Evolutionary conservation across 1,140 invertebrate genomes (phyloP).

Genomic region (Drosophila seguyi): DNA sequence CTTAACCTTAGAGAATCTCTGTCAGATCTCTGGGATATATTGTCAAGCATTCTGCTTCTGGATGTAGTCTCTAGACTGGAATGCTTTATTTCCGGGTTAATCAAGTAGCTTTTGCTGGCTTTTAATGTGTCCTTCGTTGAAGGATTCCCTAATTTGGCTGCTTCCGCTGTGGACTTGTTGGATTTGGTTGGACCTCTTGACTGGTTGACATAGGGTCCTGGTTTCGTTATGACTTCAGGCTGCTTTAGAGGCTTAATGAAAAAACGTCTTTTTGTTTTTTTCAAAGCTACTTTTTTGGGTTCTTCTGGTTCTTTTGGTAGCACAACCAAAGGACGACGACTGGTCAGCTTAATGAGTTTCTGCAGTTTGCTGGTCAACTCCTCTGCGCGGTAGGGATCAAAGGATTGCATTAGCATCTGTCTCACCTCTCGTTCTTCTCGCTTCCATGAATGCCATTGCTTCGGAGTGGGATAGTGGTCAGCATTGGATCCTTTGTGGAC

Average conservation of each 20-base stretch:
- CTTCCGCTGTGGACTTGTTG: not conserved
- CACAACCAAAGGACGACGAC: not conserved
- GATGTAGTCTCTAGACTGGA: not conserved
- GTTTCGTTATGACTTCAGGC: not conserved
- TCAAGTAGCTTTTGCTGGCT: not conserved
- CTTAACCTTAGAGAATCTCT: no score
- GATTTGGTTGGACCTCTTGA: fast-evolving
- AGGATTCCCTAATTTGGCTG: not conserved
- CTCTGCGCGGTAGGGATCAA: slow-evolving; percentile 4
- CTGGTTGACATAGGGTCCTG: not conserved
- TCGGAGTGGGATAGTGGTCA: not conserved
- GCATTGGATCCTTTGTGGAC: not conserved
- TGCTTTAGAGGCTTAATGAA: no score
- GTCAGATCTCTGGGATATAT: not conserved
- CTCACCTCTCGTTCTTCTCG: not conserved
- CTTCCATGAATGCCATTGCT: slow-evolving; percentile 12
- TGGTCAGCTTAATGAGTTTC: slow-evolving; percentile 2
- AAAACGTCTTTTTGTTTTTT: not conserved
- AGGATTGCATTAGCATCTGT: not conserved
- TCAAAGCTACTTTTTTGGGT: no score
- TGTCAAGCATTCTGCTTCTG: not conserved
- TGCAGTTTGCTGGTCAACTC: not conserved
- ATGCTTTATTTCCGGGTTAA: not conserved
- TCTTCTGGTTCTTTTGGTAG: not conserved
- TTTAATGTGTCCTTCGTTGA: not conserved